These are phyloP conservation scores for Oxyruncus cristatus DNA, from an alignment of 2,113 vertebrate genomes.

Conservation along the genomic window DNA sequence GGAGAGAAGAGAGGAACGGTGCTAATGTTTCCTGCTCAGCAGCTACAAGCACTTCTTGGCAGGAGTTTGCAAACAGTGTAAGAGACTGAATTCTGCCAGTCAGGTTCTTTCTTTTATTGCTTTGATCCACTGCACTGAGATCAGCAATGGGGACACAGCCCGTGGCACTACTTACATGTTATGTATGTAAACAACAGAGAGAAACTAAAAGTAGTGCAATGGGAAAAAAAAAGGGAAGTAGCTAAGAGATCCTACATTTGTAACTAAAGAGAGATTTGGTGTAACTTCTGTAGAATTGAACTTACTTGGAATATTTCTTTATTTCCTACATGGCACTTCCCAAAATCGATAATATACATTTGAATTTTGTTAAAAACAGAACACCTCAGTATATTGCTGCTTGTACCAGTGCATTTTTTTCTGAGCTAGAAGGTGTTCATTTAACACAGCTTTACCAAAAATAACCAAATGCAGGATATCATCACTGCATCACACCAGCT, in stretches of 20 bases:
- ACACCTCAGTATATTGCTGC: too few relatives aligned
- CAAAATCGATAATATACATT: neutral
- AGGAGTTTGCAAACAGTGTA: neutral
- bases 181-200: neutral
- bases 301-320: neutral
- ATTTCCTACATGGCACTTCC: neutral
- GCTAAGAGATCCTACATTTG: neutral
- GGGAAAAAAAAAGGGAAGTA: neutral
- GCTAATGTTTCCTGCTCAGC: neutral
- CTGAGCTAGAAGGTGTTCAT: neutral
- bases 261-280: neutral
- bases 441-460: neutral
- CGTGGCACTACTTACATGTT: neutral
- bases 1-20: neutral
- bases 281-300: neutral
- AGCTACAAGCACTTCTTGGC: neutral
- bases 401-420: neutral
- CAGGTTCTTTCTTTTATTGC: neutral
- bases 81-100: neutral
- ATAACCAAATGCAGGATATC: neutral
- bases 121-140: neutral
- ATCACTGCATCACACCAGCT: neutral
- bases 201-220: neutral
- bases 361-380: neutral
- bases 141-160: neutral